Percentiles rank a stretch among this genome's conserved stretches.
Conservation (phyloP, 2,113 vertebrate genomes). For the Laticauda colubrina region DNA sequence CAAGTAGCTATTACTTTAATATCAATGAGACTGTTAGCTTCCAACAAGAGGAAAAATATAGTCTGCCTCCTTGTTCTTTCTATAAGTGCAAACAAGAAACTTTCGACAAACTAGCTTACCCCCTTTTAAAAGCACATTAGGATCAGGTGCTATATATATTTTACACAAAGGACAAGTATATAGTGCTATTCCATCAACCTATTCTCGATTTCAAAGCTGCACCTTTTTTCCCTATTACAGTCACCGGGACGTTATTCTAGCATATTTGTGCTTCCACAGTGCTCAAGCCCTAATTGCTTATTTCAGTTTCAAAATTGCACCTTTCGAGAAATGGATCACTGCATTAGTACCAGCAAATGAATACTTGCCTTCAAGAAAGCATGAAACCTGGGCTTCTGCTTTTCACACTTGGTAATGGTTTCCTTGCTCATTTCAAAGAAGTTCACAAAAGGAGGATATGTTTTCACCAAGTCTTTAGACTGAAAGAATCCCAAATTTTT, state of each 20-base stretch:
- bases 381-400: constrained; percentile 95
- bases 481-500: constrained; percentile 57
- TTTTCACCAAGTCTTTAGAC: constrained; percentile 94
- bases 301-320: background rate
- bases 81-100: background rate
- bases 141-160: background rate
- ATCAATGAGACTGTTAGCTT: background rate
- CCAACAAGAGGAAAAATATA: no score
- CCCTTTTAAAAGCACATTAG: background rate
- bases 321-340: background rate
- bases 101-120: background rate
- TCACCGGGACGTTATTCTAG: background rate
- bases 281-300: background rate
- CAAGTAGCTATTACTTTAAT: background rate
- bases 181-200: background rate
- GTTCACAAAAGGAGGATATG: constrained; percentile 96
- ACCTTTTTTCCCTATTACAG: background rate
- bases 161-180: background rate
- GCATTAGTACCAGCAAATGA: background rate
- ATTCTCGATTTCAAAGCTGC: background rate
- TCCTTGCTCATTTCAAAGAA: constrained; percentile 99
- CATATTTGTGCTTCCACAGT: background rate
- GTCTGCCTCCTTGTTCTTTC: background rate
- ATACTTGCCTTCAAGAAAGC: constrained; percentile 91
- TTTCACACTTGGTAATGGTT: constrained; percentile 92